Evolutionary conservation across 2,113 vertebrate genomes (phyloP).

Genomic region (Catharus fuscescens): DNA sequence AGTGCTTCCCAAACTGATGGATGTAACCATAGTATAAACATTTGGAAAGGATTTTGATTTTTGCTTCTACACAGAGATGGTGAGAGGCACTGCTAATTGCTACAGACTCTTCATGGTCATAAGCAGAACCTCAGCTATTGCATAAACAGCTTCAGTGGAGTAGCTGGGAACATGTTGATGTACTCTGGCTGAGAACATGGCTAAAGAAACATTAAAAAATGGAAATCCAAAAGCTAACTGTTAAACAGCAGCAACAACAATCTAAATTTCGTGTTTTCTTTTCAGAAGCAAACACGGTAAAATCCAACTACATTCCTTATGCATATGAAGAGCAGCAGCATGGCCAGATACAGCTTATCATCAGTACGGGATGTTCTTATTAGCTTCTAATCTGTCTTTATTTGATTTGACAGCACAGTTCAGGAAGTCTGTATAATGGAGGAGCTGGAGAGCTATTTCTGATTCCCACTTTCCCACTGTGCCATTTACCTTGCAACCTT

Average conservation of each 20-base stretch:
- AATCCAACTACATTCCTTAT: constrained; percentile 11
- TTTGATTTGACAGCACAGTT: neutral
- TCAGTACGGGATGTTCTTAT: constrained; percentile 10
- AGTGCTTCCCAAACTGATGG: neutral
- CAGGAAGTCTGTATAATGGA: constrained; percentile 11
- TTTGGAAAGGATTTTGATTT: constrained; percentile 18
- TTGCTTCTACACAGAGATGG: neutral
- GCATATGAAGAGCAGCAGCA: neutral
- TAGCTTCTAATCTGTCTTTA: constrained; percentile 12
- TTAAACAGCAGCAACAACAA: neutral
- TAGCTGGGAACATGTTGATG: neutral
- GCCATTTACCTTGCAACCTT: constrained; percentile 95
- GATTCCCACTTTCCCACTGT: neutral
- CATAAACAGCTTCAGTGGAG: constrained; percentile 2
- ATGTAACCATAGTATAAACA: neutral
- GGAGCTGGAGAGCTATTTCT: constrained; percentile 15
- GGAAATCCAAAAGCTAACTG: neutral
- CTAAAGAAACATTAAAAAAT: neutral
- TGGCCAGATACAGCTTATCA: neutral
- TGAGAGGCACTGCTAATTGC: neutral
- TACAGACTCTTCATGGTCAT: neutral
- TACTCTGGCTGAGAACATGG: neutral
- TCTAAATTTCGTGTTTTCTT: neutral
- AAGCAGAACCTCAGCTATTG: constrained; percentile 26
- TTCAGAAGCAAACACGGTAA: neutral